Evolutionary conservation across 1,140 invertebrate genomes (phyloP), one percentile per base, ranked within the genome.

Genomic region (Littorina saxatilis): DNA sequence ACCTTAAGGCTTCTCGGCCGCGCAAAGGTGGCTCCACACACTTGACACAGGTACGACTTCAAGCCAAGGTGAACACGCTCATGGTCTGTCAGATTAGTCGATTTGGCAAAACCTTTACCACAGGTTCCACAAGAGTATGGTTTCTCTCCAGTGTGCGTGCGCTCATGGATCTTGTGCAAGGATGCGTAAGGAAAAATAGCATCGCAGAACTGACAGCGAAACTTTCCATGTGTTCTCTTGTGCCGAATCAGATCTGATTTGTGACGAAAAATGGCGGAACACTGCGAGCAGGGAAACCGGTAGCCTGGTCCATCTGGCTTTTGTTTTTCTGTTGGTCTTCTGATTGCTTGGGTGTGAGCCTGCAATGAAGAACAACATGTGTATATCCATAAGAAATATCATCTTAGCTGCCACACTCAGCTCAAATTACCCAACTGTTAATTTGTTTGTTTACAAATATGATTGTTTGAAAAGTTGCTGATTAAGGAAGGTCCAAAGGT

Each of bases 1-100:
- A 97, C 97, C 27, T 97, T 93, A 35, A 99, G 93, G 92, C 98
- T 98, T 47, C 96, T 98, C 70, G 97, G 94, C 92, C 98, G 97
- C 35, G 75, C 32, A 55, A 82, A 82, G 27, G 29, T 47, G 47
- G 55, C 61, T 9, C 47, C 40, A 70, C 81, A 82, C 13, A 55
- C n/a, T 20, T 77, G 73, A 43, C 83, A 84, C 29, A 37, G 66
- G 50, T 47, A 82, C 0, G 96, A 96, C 88, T 96, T 97, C 91
- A 97, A 96, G 90, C 97, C 97, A 43, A 96, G 96, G 91, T 97
- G 96, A 80, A 84, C 86, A 39, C 89, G 76, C 82, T 86, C 79
- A 40, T 89, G 88, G 13, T 40, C 35, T 32, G 47, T 80, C 20
- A 80, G 63, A 35, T 58, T 35, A 29, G 13, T 29, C 5, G 50